A percentile compares a stretch with the other conserved stretches of the same genome.
Conservation (phyloP, 2,888 invertebrate genomes). For the Oscheius myriophilus region DNA sequence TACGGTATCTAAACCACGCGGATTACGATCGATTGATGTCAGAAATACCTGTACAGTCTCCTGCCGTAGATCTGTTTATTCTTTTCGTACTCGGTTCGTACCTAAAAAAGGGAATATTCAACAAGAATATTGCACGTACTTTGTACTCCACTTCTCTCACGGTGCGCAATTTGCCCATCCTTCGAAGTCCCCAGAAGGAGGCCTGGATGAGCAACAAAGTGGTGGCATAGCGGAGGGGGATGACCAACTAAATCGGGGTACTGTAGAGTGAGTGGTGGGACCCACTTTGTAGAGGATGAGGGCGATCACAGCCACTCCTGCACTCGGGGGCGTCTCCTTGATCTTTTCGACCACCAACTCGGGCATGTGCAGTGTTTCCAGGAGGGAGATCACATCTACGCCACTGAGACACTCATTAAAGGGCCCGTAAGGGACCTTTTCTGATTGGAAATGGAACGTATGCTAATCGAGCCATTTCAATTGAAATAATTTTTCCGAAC, state of each 20-base stretch:
- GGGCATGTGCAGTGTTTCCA: constrained; percentile 83
- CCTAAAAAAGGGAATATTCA: constrained; percentile 29
- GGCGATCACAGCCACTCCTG: constrained; percentile 88
- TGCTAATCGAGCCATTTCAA: too few relatives aligned
- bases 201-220: constrained; percentile 63
- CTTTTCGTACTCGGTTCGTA: constrained; percentile 57
- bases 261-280: background rate
- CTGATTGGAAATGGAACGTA: too few relatives aligned
- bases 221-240: constrained; percentile 67
- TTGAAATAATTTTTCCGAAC: too few relatives aligned
- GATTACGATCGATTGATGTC: background rate
- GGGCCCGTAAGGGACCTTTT: too few relatives aligned
- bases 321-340: constrained; percentile 70
- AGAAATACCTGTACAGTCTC: constrained; percentile 41
- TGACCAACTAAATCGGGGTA: constrained; percentile 54
- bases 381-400: constrained; percentile 83
- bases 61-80: constrained; percentile 42
- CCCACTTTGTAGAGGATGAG: constrained; percentile 89
- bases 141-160: constrained; percentile 60
- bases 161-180: constrained; percentile 62
- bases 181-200: constrained; percentile 56
- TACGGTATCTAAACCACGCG: constrained; percentile 44
- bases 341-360: constrained; percentile 83
- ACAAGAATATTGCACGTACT: constrained; percentile 27
- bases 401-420: constrained; percentile 80